Conservation (phyloP, 2,888 invertebrate genomes). For the Disparrhopalites patrizii region DNA sequence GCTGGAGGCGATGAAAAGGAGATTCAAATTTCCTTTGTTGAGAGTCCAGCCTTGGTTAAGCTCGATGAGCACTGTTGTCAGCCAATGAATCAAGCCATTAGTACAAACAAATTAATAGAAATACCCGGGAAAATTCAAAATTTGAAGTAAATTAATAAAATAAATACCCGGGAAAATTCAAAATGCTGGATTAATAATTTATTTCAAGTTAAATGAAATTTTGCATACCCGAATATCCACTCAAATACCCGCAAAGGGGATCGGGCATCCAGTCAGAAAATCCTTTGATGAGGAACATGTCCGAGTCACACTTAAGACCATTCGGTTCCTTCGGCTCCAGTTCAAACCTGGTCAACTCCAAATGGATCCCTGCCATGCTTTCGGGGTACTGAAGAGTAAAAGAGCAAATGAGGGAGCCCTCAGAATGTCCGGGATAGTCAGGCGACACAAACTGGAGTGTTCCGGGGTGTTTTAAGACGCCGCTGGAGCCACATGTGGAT, state of each 20-base stretch:
- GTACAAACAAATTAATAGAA: not conserved
- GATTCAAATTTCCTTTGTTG: not conserved
- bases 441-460: slow-evolving; percentile 19
- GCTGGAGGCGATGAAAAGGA: slow-evolving; percentile 28
- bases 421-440: slow-evolving; percentile 12
- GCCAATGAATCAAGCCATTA: not conserved
- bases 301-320: slow-evolving; percentile 20
- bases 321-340: not conserved
- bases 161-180: slow-evolving; percentile 2
- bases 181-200: not conserved
- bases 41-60: not conserved
- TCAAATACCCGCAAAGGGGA: slow-evolving; percentile 11
- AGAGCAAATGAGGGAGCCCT: slow-evolving; percentile 26
- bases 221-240: slow-evolving; percentile 15
- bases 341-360: slow-evolving; percentile 25
- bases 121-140: not conserved
- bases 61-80: slow-evolving; percentile 14
- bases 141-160: not conserved
- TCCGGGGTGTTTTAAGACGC: not conserved
- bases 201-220: not conserved
- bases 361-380: slow-evolving; percentile 6
- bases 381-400: slow-evolving; percentile 11
- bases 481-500: not conserved
- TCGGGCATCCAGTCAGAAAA: slow-evolving; percentile 33
- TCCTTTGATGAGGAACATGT: slow-evolving; percentile 29